A percentile compares a stretch with the other conserved stretches of the same genome.
Evolutionary conservation across 1,140 invertebrate species (phyloP).

Genomic region (Scaptomyza pallida): DNA sequence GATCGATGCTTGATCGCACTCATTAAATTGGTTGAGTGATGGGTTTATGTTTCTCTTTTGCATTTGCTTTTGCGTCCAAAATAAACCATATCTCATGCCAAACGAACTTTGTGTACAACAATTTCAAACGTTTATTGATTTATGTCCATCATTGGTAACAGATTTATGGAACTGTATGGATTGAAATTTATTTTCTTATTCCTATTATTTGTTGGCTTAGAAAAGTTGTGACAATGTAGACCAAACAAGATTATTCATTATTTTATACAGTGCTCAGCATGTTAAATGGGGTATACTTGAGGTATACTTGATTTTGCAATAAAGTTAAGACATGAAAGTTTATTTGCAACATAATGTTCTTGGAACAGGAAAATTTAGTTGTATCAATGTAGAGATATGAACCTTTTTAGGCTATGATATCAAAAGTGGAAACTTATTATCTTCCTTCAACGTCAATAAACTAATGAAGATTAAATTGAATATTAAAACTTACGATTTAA

Average conservation of each 20-base stretch:
- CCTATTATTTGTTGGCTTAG: background rate
- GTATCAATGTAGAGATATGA: too few relatives aligned
- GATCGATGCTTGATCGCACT: constrained; percentile 3
- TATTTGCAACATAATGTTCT: too few relatives aligned
- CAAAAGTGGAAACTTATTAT: too few relatives aligned
- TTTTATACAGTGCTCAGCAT: background rate
- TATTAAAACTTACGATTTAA: too few relatives aligned
- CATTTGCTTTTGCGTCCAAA: constrained; percentile 47
- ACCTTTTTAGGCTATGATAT: too few relatives aligned
- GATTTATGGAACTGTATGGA: constrained; percentile 43
- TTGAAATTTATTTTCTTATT: background rate
- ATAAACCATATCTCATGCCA: constrained; percentile 65
- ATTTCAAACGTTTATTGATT: constrained; percentile 53
- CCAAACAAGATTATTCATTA: constrained; percentile 6
- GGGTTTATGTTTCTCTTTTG: constrained; percentile 62
- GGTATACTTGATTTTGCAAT: too few relatives aligned
- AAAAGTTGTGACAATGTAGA: constrained; percentile 10
- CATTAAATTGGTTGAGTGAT: constrained; percentile 57
- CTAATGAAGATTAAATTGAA: too few relatives aligned
- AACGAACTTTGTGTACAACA: constrained; percentile 34
- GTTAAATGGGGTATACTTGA: background rate
- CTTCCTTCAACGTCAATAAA: too few relatives aligned
- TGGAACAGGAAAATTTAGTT: too few relatives aligned
- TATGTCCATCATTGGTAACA: constrained; percentile 45
- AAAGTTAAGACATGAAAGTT: too few relatives aligned